Evolutionary conservation across 2,113 vertebrate genomes (phyloP), one percentile per base, ranked within the genome.

Genomic region (Hyaena hyaena): DNA sequence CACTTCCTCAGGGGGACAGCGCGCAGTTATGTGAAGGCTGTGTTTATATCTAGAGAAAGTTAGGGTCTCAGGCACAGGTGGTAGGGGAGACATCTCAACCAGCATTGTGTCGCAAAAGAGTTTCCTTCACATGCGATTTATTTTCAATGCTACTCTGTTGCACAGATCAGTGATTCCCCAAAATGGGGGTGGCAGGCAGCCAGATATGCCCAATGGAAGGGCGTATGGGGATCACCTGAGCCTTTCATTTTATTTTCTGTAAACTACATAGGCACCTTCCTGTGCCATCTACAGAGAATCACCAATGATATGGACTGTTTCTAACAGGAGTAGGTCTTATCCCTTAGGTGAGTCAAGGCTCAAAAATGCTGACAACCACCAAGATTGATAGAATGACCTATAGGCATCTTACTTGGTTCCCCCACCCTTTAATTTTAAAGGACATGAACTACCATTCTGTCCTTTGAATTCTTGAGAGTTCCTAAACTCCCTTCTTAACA

Each of bases 321-420:
- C 55, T 58, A 66, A 21, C 26, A 24, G 48, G 71, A 84, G 71
- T 28, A 77, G 28, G 21, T 86, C 65, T 96, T 68, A 81, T 68
- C 69, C 35, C 53, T 93, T 84, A 76, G 50, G 48, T 80, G 97
- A 83, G 48, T 92, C 28, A 87, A 86, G n/a, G 76, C 55, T 73
- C 19, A 84, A 89, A 80, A 15, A n/a, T 48, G 35, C 33, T 33
- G 84, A 93, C 43, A 92, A 89, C 58, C 53, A 84, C 45, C 12
- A 39, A 91, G 50, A 26, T 50, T 26, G 68, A 33, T 9, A 45
- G 95, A 94, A 81, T 11, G 35, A 90, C 43, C 66, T 88, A 35
- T 66, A 94, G 66, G 33, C 33, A 84, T 21, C 43, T 76, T 48
- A 35, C 26, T 90, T 66, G 43, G n/a, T 28, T 2, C 35, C 48